Conservation (phyloP, 2,888 invertebrate genomes). For the Camptogramma bilineatum region DNA sequence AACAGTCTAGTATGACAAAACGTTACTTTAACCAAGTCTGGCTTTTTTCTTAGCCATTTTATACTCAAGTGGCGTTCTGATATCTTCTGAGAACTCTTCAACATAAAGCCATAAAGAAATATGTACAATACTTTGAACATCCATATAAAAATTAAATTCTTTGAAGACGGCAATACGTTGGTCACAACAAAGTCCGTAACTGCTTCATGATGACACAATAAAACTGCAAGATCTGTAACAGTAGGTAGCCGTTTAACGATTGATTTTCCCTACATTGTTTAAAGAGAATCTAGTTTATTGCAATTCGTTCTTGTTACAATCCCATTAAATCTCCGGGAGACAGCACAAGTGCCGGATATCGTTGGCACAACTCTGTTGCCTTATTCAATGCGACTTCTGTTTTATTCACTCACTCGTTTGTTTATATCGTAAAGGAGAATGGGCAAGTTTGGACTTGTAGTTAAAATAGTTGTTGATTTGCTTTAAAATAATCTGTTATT, state of each 20-base stretch:
- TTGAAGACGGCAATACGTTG: background rate
- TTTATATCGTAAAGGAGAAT: background rate
- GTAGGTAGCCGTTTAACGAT: conserved; percentile 62
- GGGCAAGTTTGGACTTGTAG: background rate
- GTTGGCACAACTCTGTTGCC: conserved; percentile 39
- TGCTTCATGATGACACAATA: conserved; percentile 5
- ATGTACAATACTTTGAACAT: background rate
- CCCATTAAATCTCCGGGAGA: conserved; percentile 60
- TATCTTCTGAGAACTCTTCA: background rate
- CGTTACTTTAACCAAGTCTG: too few species aligned
- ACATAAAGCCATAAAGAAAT: background rate
- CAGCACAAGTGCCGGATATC: conserved; percentile 50
- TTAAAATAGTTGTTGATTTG: background rate
- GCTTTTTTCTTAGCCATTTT: too few species aligned
- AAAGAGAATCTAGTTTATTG: conserved; percentile 69
- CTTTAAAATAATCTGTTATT: background rate
- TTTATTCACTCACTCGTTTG: conserved; percentile 4
- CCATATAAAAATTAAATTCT: background rate
- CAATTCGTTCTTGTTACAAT: conserved; percentile 63
- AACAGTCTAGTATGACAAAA: too few species aligned
- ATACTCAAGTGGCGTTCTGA: too few species aligned
- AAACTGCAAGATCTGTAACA: conserved; percentile 32
- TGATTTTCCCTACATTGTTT: conserved; percentile 75
- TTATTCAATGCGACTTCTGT: conserved; percentile 21
- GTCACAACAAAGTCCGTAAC: background rate